Conservation (phyloP, 2,113 vertebrate species). For the Emydura subglobosa region DNA sequence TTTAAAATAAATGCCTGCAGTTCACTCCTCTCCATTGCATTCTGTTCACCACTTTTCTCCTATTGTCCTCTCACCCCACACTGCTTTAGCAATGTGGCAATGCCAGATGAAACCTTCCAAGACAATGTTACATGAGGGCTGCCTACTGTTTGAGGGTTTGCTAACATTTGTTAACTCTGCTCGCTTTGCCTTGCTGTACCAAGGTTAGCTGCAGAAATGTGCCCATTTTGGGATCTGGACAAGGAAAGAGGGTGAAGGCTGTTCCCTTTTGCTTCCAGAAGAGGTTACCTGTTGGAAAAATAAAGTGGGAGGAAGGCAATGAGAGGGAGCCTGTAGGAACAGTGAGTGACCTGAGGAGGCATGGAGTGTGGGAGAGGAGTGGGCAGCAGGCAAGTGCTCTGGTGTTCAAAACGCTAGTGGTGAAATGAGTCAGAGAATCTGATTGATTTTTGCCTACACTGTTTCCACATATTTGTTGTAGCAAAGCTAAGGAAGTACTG, state of each 20-base stretch:
- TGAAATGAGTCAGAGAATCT: constrained; percentile 68
- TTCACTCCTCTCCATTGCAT: not conserved
- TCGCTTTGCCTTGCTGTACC: not conserved
- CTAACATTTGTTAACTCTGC: not conserved
- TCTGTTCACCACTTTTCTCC: no score
- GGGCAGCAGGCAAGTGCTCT: constrained; percentile 67
- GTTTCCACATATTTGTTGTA: constrained; percentile 70
- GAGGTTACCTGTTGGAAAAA: constrained; percentile 63
- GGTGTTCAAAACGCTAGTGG: constrained; percentile 66
- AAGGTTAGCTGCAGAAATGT: not conserved
- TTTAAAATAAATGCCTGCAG: not conserved
- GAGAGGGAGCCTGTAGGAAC: constrained; percentile 64
- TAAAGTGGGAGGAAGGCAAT: constrained; percentile 68
- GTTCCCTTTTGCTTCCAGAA: not conserved
- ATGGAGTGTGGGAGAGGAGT: constrained; percentile 57
- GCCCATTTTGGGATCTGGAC: not conserved
- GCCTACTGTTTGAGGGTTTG: not conserved
- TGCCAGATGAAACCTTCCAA: not conserved
- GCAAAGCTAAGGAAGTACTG: constrained; percentile 45
- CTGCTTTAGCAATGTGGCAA: not conserved
- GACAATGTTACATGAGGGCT: not conserved
- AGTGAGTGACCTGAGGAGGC: constrained; percentile 65
- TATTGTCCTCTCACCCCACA: not conserved
- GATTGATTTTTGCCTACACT: constrained; percentile 72
- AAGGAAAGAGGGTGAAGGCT: not conserved